Conservation (phyloP, 2,888 invertebrate species). For the Protodeltote pygarga region DNA sequence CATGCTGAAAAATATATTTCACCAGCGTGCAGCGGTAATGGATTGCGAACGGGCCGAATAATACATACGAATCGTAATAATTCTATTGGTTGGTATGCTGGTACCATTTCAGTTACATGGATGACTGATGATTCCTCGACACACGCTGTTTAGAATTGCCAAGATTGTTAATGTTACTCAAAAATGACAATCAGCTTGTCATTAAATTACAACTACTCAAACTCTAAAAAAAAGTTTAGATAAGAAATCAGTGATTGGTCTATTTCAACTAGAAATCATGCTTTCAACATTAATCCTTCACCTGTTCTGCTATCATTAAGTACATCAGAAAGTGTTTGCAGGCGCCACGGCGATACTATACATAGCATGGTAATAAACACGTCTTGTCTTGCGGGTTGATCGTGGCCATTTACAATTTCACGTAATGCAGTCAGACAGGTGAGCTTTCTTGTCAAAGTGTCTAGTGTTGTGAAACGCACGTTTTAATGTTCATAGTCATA, state of each 20-base stretch:
- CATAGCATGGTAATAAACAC: constrained; percentile 61
- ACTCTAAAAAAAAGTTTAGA: constrained; percentile 31
- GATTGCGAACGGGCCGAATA: constrained; percentile 47
- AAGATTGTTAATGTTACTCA: not conserved
- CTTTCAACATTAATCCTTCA: constrained; percentile 54
- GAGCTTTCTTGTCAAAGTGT: constrained; percentile 56
- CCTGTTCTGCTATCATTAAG: constrained; percentile 62
- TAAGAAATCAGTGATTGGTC: constrained; percentile 38
- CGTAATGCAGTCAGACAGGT: constrained; percentile 58
- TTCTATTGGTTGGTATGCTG: constrained; percentile 13
- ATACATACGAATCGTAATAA: constrained; percentile 35
- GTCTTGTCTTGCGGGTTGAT: constrained; percentile 54
- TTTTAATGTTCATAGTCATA: constrained; percentile 30
- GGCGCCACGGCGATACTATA: constrained; percentile 41
- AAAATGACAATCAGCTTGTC: constrained; percentile 9
- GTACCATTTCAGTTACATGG: not conserved
- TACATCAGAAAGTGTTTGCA: constrained; percentile 65
- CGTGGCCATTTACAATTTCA: constrained; percentile 59
- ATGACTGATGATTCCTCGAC: constrained; percentile 11
- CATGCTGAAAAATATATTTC: constrained; percentile 57
- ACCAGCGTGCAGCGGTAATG: constrained; percentile 45
- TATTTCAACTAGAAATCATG: constrained; percentile 47
- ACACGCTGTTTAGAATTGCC: constrained; percentile 1
- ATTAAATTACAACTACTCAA: constrained; percentile 12
- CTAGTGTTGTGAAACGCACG: constrained; percentile 46